Percentiles rank a stretch among this genome's conserved stretches.
Evolutionary conservation across 2,888 invertebrate genomes (phyloP).

Genomic region (Gnatocerus cornutus): DNA sequence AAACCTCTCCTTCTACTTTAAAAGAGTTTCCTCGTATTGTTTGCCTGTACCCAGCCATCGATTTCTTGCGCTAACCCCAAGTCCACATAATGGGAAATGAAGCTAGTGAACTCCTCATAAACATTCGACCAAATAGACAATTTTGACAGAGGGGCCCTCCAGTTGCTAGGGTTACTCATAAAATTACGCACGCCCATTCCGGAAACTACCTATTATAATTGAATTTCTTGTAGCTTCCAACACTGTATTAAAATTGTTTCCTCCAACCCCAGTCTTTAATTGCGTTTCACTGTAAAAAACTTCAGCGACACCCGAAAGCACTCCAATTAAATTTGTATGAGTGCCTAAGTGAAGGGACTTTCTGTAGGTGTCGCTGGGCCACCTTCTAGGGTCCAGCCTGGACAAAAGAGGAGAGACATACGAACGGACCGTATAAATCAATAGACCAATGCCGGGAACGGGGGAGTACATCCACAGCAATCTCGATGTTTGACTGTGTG

Average conservation of each 20-base stretch:
- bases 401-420: conserved; percentile 60
- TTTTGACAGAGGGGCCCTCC: conserved; percentile 38
- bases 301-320: conserved; percentile 37
- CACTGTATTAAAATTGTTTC: conserved; percentile 33
- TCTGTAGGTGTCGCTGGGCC: conserved; percentile 39
- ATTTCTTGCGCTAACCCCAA: conserved; percentile 38
- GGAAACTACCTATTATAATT: conserved; percentile 50
- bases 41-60: conserved; percentile 47
- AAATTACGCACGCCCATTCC: conserved; percentile 45
- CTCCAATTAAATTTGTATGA: conserved; percentile 47
- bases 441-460: conserved; percentile 66
- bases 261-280: conserved; percentile 44
- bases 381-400: conserved; percentile 43
- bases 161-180: conserved; percentile 50
- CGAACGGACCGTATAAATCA: conserved; percentile 67
- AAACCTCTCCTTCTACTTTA: conserved; percentile 49
- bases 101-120: conserved; percentile 41
- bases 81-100: conserved; percentile 39
- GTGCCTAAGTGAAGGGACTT: conserved; percentile 21
- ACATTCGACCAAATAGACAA: conserved; percentile 37
- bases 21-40: conserved; percentile 54
- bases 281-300: conserved; percentile 47
- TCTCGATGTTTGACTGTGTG: conserved; percentile 67
- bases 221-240: conserved; percentile 46
- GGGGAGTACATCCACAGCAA: conserved; percentile 60